Evolutionary conservation across 2,888 invertebrate species (phyloP), one percentile per base, ranked within the genome.

Genomic region (Drosophila neonasuta): DNA sequence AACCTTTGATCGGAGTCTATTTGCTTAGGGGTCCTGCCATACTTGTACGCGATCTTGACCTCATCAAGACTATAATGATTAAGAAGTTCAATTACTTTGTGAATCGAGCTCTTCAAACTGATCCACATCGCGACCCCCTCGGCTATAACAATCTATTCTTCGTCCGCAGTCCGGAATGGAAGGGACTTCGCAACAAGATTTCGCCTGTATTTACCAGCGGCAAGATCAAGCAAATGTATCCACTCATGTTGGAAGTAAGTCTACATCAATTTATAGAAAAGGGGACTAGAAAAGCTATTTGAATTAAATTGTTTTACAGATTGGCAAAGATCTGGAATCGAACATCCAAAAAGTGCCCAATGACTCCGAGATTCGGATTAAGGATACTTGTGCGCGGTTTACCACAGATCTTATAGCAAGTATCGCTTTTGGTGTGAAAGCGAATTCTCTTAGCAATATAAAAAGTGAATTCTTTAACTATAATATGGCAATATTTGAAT

Each of bases 121-220:
- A 59, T 59, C 51, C 51, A 2, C 50, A 59, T 24, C 1, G 3
- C 9, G 59, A 59, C 17, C 59, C 59, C 0, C 29, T 59, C 1
- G 51, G 59, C 10, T 36, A 51, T n/a, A 59, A 51, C 15, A 59
- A 59, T 51, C 36, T 59, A 3, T 59, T 59, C 36, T 36, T 59
- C 8, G 51, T 51, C 0, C 41, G 58, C 5, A 45, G 10, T 13
- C 42, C 42, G 3, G 51, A 51, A n/a, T 59, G 59, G 59, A 59
- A 59, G 15, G 8, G 17, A 0, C 9, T 59, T 0, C 83, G 91
- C 3, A n/a, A 71, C 1, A 91, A 90, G 41, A 52, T 91, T 1
- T 88, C 91, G 1, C 91, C 92, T 0, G 82, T 91, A 6, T 92
- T 91, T 68, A 90, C 90, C 0, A 87, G 85, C 59, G 89, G 88